A percentile compares a stretch with the other conserved stretches of the same genome.
Evolutionary conservation across 2,113 vertebrate species (phyloP).

Genomic region (Anas platyrhynchos): DNA sequence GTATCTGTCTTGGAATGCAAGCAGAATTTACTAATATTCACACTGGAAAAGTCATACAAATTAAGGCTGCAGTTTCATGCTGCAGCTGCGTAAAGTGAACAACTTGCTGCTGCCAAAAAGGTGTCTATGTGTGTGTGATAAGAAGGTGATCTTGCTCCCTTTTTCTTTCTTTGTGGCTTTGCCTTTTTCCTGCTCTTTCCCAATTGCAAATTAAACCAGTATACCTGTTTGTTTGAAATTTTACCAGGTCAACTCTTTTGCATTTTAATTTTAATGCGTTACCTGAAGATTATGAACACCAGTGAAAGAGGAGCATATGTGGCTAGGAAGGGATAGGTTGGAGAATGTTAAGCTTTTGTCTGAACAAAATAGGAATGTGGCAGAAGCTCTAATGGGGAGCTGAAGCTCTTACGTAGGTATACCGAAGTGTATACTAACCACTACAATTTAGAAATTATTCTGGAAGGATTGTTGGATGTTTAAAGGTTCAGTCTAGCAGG

Average conservation of each 20-base stretch:
- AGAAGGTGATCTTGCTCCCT: neutral
- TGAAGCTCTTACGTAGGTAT: neutral
- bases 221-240: neutral
- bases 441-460: neutral
- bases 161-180: neutral
- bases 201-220: neutral
- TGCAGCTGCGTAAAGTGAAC: neutral
- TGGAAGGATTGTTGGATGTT: neutral
- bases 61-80: neutral
- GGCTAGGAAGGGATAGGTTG: neutral
- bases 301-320: neutral
- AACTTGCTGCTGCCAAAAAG: neutral
- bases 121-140: neutral
- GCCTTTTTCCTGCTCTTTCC: neutral
- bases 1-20: neutral
- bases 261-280: neutral
- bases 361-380: neutral
- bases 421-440: neutral
- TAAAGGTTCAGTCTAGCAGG: neutral
- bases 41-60: neutral
- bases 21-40: neutral
- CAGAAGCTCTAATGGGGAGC: neutral
- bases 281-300: neutral
- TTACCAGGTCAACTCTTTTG: neutral
- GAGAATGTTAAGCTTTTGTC: neutral